phyloP scores from a whole-genome alignment of 2,797 vertebrate species.

The Tenualosa thibaudeaui region DNA sequence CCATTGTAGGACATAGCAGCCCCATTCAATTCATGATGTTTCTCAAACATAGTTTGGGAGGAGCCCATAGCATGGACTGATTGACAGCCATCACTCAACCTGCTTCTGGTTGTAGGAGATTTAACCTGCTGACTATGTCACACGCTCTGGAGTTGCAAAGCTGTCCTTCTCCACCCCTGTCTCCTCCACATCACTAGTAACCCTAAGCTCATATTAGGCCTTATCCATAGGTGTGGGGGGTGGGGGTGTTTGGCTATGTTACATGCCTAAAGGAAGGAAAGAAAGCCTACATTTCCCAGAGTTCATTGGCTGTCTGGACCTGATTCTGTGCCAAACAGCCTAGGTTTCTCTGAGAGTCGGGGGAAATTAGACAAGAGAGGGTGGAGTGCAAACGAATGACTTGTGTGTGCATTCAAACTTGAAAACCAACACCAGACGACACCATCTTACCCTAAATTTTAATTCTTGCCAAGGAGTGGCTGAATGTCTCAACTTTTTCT shows the following conservation, averaged over 20 bases:
- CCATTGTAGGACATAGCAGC: not conserved
- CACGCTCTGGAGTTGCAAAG: too few species aligned
- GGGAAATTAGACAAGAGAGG: not conserved
- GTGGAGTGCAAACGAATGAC: not conserved
- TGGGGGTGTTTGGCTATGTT: not conserved
- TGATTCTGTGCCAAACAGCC: not conserved
- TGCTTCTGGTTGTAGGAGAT: too few species aligned
- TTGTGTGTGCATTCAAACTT: constrained; percentile 2
- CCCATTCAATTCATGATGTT: too few species aligned
- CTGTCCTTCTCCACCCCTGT: too few species aligned
- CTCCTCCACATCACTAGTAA: too few species aligned
- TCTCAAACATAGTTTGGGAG: too few species aligned
- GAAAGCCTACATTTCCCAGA: not conserved
- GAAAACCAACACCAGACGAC: not conserved
- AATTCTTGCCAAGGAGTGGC: not conserved
- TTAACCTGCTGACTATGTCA: too few species aligned
- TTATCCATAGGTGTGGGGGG: too few species aligned
- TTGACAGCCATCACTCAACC: too few species aligned
- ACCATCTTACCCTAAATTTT: not conserved
- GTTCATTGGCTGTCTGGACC: not conserved
- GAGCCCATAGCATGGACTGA: too few species aligned
- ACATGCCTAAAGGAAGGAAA: not conserved
- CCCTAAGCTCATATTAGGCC: too few species aligned
- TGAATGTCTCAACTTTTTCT: not conserved
- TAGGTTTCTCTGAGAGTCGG: not conserved